A percentile compares a stretch with the other conserved stretches of the same genome.
Conservation (phyloP, 2,797 vertebrate genomes). For the Nothura maculosa region DNA sequence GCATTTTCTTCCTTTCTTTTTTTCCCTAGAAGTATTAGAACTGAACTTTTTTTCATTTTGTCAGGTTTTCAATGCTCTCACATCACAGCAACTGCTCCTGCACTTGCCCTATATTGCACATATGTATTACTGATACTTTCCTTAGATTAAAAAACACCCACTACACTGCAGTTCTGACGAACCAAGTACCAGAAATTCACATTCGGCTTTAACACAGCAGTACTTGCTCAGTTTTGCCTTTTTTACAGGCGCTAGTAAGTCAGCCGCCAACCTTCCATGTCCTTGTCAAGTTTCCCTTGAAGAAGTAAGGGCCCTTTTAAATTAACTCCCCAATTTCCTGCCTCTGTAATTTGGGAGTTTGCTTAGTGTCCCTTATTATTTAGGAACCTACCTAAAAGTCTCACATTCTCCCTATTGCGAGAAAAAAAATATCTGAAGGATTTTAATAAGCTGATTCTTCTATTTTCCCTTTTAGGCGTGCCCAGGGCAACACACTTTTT, state of each 20-base stretch:
- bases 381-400: no score
- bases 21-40: not conserved
- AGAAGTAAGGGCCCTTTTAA: not conserved
- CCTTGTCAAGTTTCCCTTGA: not conserved
- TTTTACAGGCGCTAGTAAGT: not conserved
- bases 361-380: no score
- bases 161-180: not conserved
- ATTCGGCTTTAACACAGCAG: not conserved
- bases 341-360: no score
- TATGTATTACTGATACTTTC: not conserved
- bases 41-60: not conserved
- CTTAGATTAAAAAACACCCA: no score
- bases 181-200: not conserved
- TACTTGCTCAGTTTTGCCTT: not conserved
- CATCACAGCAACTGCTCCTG: not conserved
- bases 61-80: not conserved
- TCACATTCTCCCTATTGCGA: no score
- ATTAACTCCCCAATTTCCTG: no score
- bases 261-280: not conserved
- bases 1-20: accelerated
- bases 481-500: no score
- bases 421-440: no score
- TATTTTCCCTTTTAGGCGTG: no score
- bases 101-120: not conserved
- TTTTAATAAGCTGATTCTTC: no score